These are phyloP conservation scores for Diorhabda sublineata DNA, from an alignment of 1,140 invertebrate species.

Conservation along the genomic window DNA sequence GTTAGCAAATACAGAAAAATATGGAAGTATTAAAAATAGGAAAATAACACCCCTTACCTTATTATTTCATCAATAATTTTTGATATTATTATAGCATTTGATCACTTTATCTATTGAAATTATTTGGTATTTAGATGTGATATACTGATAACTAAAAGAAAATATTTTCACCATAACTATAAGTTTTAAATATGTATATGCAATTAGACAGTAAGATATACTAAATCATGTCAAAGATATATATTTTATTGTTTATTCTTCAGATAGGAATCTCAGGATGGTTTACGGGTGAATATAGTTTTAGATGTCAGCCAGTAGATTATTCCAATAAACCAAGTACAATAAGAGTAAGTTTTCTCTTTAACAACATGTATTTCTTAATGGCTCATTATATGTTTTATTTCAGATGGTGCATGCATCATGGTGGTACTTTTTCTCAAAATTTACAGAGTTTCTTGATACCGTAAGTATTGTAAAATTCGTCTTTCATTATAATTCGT, in stretches of 20 bases:
- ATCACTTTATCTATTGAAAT: no score
- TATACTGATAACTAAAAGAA: no score
- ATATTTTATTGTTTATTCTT: constrained; percentile 50
- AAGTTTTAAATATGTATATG: no score
- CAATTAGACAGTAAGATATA: no score
- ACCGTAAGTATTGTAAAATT: constrained; percentile 66
- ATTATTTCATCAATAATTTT: no score
- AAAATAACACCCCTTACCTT: no score
- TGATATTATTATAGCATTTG: no score
- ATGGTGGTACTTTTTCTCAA: constrained; percentile 98
- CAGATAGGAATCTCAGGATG: constrained; percentile 80
- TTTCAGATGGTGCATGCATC: constrained; percentile 84
- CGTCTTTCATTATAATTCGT: no score
- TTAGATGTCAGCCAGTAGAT: constrained; percentile 92
- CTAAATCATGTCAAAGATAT: not conserved
- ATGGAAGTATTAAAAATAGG: no score
- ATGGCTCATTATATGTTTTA: not conserved
- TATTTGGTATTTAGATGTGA: no score
- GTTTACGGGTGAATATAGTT: constrained; percentile 88
- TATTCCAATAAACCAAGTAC: constrained; percentile 85
- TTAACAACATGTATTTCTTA: constrained; percentile 1
- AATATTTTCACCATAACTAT: no score
- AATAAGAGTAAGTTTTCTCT: constrained; percentile 76
- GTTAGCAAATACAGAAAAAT: no score
- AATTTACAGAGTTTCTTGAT: constrained; percentile 94